Evolutionary conservation across 2,888 invertebrate species (phyloP).

Genomic region (Mesorhabditis sp.): DNA sequence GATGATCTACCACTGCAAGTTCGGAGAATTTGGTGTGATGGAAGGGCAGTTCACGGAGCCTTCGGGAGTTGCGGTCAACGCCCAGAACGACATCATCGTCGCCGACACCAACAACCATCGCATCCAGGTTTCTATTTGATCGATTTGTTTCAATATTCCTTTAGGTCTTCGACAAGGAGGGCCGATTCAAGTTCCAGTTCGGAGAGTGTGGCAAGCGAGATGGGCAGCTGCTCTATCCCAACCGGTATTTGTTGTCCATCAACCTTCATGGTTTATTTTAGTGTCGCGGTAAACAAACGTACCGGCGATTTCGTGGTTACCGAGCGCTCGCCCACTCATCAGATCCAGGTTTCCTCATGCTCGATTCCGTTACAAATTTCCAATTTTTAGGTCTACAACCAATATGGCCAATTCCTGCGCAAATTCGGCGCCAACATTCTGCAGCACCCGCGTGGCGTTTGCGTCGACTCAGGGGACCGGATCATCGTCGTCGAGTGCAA

Average conservation of each 20-base stretch:
- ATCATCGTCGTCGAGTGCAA: conserved; percentile 97
- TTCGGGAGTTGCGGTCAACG: conserved; percentile 98
- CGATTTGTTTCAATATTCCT: neutral
- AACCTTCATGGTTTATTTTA: conserved; percentile 20
- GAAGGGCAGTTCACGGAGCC: conserved; percentile 90
- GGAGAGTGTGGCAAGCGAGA: conserved; percentile 95
- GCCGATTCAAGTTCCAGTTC: conserved; percentile 97
- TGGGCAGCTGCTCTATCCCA: conserved; percentile 94
- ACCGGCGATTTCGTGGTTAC: conserved; percentile 98
- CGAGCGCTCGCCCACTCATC: conserved; percentile 91
- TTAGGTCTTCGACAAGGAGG: conserved; percentile 97
- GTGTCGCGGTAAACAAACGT: conserved; percentile 92
- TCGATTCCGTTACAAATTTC: neutral
- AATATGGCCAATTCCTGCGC: conserved; percentile 96
- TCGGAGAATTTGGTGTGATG: conserved; percentile 92
- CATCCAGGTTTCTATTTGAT: conserved; percentile 64
- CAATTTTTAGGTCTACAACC: conserved; percentile 80
- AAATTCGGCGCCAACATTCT: conserved; percentile 98
- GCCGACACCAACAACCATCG: conserved; percentile 97
- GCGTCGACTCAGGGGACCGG: conserved; percentile 94
- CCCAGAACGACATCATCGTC: conserved; percentile 88
- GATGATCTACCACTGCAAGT: conserved; percentile 99
- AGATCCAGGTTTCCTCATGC: conserved; percentile 73
- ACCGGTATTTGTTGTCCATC: conserved; percentile 66
- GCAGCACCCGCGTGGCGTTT: conserved; percentile 95